Evolutionary conservation across 1,140 invertebrate genomes (phyloP), one percentile per base, ranked within the genome.

Genomic region (Habropoda laboriosa): DNA sequence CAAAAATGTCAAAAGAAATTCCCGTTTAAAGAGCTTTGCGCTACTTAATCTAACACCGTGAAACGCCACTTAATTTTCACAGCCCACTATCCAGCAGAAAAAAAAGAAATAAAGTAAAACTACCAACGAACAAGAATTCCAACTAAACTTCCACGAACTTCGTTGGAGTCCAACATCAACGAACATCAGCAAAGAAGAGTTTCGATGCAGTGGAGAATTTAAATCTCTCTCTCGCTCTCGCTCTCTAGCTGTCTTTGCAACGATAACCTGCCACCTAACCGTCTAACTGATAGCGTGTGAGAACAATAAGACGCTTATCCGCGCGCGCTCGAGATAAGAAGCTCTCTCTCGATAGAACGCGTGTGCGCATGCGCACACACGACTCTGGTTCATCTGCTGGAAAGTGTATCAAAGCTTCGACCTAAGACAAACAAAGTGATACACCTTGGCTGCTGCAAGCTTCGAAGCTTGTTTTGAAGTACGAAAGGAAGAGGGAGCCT

Each of bases 231-330:
- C 24, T 32, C 27, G 27, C 53, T 51, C 30, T 13, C 16, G 8
- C 16, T 8, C 10, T 18, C 8, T 7, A 0, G 13, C n/a, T n/a
- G n/a, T n/a, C n/a, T n/a, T n/a, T 8, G 1, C 53, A 49, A 49
- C 35, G 57, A 78, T 60, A 71, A 78, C 55, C 45, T 12, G 10
- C 38, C 55, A 27, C 67, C 42, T 47, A 70, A 68, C n/a, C 53
- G 42, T 70, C 32, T n/a, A n/a, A 13, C 55, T 40, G 75, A 61
- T 61, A 71, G 10, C 35, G 45, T 16, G 45, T 27, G 75, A 61
- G 55, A 61, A 71, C 75, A 78, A 61, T 60, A 71, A 70, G 75
- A 60, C 75, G 75, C 75, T 78, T 78, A 71, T 78, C 66, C 67
- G 3, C 27, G 21, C 1, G n/a, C 18, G 66, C 51, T 71, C 24